Evolutionary conservation across 2,797 vertebrate species (phyloP).

Genomic region (Sparus aurata): DNA sequence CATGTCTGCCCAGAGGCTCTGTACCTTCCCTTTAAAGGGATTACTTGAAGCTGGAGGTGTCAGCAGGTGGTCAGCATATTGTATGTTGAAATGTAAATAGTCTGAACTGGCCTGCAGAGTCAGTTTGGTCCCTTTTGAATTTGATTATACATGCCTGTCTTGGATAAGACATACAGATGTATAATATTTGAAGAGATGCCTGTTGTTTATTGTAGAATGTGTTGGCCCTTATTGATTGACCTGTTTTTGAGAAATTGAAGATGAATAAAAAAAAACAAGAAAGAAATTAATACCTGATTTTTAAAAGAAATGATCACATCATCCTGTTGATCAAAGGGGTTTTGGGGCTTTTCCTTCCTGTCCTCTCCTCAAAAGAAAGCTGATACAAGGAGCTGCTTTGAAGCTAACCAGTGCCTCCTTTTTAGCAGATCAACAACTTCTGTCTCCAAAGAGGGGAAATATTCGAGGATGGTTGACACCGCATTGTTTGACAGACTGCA

Average conservation of each 20-base stretch:
- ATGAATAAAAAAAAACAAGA: not conserved
- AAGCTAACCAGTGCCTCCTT: conserved; percentile 18
- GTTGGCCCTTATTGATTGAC: not conserved
- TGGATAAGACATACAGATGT: not conserved
- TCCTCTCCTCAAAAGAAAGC: conserved; percentile 15
- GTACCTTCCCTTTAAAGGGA: conserved; percentile 18
- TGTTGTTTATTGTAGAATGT: not conserved
- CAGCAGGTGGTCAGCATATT: conserved; percentile 40
- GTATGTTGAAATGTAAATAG: conserved; percentile 23
- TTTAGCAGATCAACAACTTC: conserved; percentile 39
- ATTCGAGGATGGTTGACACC: conserved; percentile 28
- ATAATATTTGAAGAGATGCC: not conserved
- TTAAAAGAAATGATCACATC: not conserved
- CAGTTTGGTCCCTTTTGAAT: not conserved
- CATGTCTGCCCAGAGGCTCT: conserved; percentile 11
- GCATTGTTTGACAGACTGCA: conserved; percentile 52
- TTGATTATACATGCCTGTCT: not conserved
- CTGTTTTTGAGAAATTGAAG: not conserved
- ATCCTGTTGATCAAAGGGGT: not conserved
- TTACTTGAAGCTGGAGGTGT: conserved; percentile 19
- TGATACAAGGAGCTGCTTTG: conserved; percentile 26
- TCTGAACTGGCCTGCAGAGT: not conserved
- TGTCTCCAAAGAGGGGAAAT: conserved; percentile 38
- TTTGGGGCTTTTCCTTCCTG: not conserved
- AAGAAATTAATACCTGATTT: not conserved